Evolutionary conservation across 2,888 invertebrate genomes (phyloP).

Genomic region (Bhutanitis thaidina): DNA sequence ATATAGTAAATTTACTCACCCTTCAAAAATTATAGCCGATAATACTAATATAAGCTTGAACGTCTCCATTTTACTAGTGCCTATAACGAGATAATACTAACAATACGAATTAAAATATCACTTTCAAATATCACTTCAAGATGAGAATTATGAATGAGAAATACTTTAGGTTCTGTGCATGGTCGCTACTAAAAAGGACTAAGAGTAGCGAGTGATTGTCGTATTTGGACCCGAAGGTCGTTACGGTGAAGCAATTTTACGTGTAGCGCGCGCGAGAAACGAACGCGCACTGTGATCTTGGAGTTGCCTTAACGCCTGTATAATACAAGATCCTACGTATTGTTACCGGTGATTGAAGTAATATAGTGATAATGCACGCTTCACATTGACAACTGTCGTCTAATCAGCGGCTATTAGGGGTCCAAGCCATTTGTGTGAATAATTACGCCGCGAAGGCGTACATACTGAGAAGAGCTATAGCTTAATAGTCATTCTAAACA

Average conservation of each 20-base stretch:
- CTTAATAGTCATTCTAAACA: not conserved
- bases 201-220: conserved; percentile 33
- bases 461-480: not conserved
- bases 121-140: conserved; percentile 34
- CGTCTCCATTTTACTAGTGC: conserved; percentile 30
- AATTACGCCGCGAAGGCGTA: not conserved
- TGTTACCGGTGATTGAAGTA: conserved; percentile 4
- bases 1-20: conserved; percentile 34
- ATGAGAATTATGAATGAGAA: conserved; percentile 28
- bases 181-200: conserved; percentile 31
- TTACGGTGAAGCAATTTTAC: conserved; percentile 26
- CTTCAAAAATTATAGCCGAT: conserved; percentile 32
- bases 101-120: conserved; percentile 30
- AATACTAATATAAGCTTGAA: conserved; percentile 34
- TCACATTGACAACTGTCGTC: conserved; percentile 1
- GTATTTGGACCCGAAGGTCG: conserved; percentile 28
- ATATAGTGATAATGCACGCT: conserved; percentile 1
- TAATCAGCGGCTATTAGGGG: not conserved
- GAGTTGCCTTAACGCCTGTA: conserved; percentile 16
- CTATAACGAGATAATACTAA: conserved; percentile 27
- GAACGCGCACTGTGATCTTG: conserved; percentile 38
- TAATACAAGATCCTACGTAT: conserved; percentile 6
- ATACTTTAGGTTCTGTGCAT: conserved; percentile 36
- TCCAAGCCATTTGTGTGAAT: not conserved
- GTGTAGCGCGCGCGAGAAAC: conserved; percentile 40